Evolutionary conservation across 2,797 vertebrate genomes (phyloP).

Genomic region (Pseudocheirus occidentalis): DNA sequence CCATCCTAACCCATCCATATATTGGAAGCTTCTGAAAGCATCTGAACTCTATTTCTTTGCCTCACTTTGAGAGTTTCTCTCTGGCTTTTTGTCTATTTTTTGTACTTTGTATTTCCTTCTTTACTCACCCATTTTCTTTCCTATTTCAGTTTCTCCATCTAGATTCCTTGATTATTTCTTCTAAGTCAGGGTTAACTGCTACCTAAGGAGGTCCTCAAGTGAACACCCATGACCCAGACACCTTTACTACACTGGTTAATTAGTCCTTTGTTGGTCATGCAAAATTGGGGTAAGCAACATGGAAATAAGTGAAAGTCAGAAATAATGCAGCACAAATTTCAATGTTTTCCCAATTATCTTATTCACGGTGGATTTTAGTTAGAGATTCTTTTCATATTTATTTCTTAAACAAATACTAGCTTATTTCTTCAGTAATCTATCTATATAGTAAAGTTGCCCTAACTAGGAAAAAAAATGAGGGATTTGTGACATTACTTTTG

Average conservation of each 20-base stretch:
- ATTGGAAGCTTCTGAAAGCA: not conserved
- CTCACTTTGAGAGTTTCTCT: constrained; percentile 15
- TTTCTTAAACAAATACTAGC: not conserved
- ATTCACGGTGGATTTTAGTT: not conserved
- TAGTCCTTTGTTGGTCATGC: not conserved
- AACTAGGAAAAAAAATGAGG: not conserved
- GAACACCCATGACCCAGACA: not conserved
- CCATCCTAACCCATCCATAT: constrained; percentile 11
- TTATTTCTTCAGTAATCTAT: not conserved
- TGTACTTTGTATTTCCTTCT: constrained; percentile 23
- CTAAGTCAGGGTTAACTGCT: not conserved
- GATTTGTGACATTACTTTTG: not conserved
- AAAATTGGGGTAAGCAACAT: not conserved
- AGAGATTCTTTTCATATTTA: not conserved
- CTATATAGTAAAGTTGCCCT: not conserved
- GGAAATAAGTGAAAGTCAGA: not conserved
- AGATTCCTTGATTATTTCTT: not conserved
- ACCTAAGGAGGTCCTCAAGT: not conserved
- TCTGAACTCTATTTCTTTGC: constrained; percentile 12
- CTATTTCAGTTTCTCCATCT: constrained; percentile 19
- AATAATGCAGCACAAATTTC: not conserved
- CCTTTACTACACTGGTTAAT: not conserved
- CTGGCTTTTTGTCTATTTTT: constrained; percentile 26
- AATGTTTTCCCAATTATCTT: not conserved
- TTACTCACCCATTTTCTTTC: constrained; percentile 10